Evolutionary conservation across 1,140 invertebrate species (phyloP).

Genomic region (Halictus rubicundus): DNA sequence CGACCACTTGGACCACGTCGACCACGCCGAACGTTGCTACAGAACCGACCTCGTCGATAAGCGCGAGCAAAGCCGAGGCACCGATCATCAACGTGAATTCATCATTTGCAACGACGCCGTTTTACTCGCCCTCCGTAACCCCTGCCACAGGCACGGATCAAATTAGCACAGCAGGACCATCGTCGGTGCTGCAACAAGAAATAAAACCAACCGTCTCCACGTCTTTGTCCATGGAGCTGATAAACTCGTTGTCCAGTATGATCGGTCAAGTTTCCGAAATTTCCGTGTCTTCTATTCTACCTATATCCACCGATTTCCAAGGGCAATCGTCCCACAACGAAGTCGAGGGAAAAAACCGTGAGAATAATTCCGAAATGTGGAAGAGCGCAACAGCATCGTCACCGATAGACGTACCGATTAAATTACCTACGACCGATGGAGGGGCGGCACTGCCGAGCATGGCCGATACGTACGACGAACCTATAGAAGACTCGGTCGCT

Average conservation of each 20-base stretch:
- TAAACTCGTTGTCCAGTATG: constrained; percentile 74
- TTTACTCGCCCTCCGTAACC: background rate
- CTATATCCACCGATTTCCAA: background rate
- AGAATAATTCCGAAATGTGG: background rate
- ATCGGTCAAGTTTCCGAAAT: constrained; percentile 74
- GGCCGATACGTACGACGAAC: background rate
- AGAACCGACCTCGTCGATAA: background rate
- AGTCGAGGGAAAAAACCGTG: background rate
- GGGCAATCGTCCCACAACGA: background rate
- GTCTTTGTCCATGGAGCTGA: constrained; percentile 70
- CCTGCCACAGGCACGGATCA: background rate
- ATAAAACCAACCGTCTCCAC: constrained; percentile 31
- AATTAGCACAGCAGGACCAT: background rate
- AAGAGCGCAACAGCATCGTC: background rate
- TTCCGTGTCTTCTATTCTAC: background rate
- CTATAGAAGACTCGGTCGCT: background rate
- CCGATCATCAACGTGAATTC: background rate
- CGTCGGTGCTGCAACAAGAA: background rate
- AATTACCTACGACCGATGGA: background rate
- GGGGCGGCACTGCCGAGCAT: too few species aligned
- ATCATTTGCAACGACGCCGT: background rate
- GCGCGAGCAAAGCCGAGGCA: background rate
- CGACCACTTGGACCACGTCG: too few species aligned
- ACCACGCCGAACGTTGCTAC: background rate
- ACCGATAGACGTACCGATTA: background rate